phyloP scores from a whole-genome alignment of 2,113 vertebrate species.

The Chlorodrepanis virens region DNA sequence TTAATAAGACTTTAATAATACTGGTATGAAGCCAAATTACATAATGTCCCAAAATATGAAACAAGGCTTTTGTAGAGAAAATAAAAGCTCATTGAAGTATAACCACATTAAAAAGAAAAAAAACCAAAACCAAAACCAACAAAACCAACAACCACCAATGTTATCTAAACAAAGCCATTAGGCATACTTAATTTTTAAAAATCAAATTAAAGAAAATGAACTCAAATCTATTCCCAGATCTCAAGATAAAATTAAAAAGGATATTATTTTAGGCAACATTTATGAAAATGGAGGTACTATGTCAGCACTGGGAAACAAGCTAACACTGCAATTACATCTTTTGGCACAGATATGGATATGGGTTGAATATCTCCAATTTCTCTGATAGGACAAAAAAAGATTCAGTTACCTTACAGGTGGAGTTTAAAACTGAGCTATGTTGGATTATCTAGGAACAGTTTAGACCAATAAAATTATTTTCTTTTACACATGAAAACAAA shows the following conservation, averaged over 20 bases:
- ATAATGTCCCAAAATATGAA: slow-evolving; percentile 54
- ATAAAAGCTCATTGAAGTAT: slow-evolving; percentile 54
- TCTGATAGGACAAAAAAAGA: slow-evolving; percentile 28
- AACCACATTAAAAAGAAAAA: slow-evolving; percentile 12
- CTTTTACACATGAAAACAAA: not conserved
- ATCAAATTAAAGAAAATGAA: slow-evolving; percentile 58
- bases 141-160: not conserved
- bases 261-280: slow-evolving; percentile 23
- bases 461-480: not conserved
- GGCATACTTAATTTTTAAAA: slow-evolving; percentile 52
- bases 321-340: not conserved
- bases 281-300: not conserved
- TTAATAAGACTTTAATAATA: slow-evolving; percentile 75
- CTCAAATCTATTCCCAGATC: not conserved
- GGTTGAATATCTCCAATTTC: not conserved
- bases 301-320: slow-evolving; percentile 15
- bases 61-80: slow-evolving; percentile 60
- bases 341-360: not conserved
- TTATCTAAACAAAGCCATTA: slow-evolving; percentile 50
- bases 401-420: not conserved
- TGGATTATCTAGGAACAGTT: not conserved
- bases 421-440: not conserved
- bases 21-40: slow-evolving; percentile 67
- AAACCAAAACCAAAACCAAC: not conserved
- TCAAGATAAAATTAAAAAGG: slow-evolving; percentile 54